A percentile compares a stretch with the other conserved stretches of the same genome.
These are phyloP conservation scores for Camponotus pennsylvanicus DNA, from an alignment of 1,140 invertebrate species.

Conservation along the genomic window DNA sequence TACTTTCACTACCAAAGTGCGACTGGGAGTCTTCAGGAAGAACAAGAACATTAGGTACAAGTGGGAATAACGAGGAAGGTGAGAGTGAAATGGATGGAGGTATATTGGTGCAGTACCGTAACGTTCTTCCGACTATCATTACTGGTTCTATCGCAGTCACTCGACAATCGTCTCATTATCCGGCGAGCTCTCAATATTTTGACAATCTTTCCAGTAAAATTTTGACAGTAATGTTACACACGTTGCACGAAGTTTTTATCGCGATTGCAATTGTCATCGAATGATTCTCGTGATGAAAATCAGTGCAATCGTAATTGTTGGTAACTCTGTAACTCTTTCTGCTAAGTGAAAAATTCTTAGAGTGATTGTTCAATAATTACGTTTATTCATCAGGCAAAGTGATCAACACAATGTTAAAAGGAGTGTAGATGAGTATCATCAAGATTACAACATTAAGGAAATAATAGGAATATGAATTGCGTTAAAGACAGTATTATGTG, in stretches of 20 bases:
- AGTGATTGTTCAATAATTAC: background rate
- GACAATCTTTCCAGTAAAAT: background rate
- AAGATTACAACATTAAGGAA: background rate
- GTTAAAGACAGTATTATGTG: background rate
- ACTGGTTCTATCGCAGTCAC: constrained; percentile 70
- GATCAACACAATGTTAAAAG: background rate
- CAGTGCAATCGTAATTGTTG: background rate
- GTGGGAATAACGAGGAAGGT: constrained; percentile 59
- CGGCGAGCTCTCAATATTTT: constrained; percentile 37
- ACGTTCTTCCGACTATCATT: constrained; percentile 73
- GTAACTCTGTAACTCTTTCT: background rate
- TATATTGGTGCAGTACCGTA: constrained; percentile 78
- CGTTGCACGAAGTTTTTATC: background rate
- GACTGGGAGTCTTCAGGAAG: constrained; percentile 78
- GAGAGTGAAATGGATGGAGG: constrained; percentile 72
- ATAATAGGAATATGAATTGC: background rate
- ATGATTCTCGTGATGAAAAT: background rate
- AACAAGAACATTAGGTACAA: constrained; percentile 71
- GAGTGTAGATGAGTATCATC: background rate
- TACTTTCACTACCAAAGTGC: constrained; percentile 85
- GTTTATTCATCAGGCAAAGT: background rate
- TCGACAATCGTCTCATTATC: constrained; percentile 68
- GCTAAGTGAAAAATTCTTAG: background rate
- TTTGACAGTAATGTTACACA: background rate
- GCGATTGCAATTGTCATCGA: background rate